A percentile compares a stretch with the other conserved stretches of the same genome.
Evolutionary conservation across 2,113 vertebrate species (phyloP).

Genomic region (Pandion haliaetus): DNA sequence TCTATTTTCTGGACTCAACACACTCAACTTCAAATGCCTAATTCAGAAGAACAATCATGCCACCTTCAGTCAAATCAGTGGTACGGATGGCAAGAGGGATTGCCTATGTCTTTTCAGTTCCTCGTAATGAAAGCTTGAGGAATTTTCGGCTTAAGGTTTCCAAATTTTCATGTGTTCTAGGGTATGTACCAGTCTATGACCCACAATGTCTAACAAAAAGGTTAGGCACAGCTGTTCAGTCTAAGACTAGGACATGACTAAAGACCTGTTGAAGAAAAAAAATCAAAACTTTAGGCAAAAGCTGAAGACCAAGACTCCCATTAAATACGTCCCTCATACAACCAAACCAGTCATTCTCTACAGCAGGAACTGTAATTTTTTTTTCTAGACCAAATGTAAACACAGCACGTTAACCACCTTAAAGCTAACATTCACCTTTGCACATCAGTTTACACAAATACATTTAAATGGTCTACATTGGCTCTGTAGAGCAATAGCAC

Average conservation of each 20-base stretch:
- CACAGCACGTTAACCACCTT: neutral
- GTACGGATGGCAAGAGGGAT: neutral
- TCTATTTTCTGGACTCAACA: neutral
- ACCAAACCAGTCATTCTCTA: neutral
- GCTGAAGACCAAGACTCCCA: neutral
- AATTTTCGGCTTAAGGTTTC: neutral
- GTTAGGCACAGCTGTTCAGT: neutral
- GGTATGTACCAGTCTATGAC: neutral
- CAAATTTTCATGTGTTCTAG: neutral
- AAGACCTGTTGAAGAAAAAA: neutral
- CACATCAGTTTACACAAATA: neutral
- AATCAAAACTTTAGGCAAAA: neutral
- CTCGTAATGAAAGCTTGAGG: neutral
- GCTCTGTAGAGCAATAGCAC: neutral
- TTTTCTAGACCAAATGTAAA: neutral
- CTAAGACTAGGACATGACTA: neutral
- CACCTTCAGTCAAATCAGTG: neutral
- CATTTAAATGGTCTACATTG: neutral
- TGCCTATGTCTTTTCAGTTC: neutral
- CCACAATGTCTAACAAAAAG: neutral
- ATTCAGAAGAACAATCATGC: neutral
- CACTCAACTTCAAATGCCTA: neutral
- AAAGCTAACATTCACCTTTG: neutral
- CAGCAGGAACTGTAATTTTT: neutral
- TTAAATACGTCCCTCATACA: neutral